Conservation (phyloP, 1,140 invertebrate species). For the Neuroterus valhalla region DNA sequence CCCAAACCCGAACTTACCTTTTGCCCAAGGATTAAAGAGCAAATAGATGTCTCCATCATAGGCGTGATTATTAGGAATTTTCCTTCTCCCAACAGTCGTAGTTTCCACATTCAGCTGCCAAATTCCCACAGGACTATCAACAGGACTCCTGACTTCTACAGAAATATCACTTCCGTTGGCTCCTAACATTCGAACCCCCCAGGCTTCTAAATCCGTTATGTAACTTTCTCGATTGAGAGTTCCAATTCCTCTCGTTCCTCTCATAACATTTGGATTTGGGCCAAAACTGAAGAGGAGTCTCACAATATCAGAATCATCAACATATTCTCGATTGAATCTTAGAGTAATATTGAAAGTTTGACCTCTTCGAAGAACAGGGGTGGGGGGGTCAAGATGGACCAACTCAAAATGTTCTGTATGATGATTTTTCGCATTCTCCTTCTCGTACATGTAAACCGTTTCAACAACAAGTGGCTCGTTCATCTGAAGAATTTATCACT, state of each 20-base stretch:
- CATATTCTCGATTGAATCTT: constrained; percentile 71
- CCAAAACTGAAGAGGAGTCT: constrained; percentile 68
- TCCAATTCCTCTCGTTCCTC: constrained; percentile 63
- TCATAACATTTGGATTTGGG: constrained; percentile 64
- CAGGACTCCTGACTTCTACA: constrained; percentile 66
- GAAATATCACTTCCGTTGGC: constrained; percentile 58
- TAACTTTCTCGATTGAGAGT: constrained; percentile 59
- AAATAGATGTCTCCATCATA: constrained; percentile 78
- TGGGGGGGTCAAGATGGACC: constrained; percentile 69
- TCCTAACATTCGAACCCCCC: constrained; percentile 64
- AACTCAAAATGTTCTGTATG: constrained; percentile 76
- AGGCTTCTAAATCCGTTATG: constrained; percentile 62
- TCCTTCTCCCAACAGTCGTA: constrained; percentile 51
- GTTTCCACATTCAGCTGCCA: constrained; percentile 71
- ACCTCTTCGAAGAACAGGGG: constrained; percentile 75
- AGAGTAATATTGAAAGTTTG: constrained; percentile 75
- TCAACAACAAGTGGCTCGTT: constrained; percentile 71
- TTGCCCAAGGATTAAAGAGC: constrained; percentile 89
- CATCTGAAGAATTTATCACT: constrained; percentile 25
- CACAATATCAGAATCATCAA: constrained; percentile 64
- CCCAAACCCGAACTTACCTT: constrained; percentile 77
- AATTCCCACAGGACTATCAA: constrained; percentile 68
- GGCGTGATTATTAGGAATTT: constrained; percentile 55
- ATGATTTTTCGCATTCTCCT: constrained; percentile 75
- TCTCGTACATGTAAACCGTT: constrained; percentile 73